Base-by-base conservation (phyloP, 1,140 invertebrate genomes). In the Glomeris maerens region DNA sequence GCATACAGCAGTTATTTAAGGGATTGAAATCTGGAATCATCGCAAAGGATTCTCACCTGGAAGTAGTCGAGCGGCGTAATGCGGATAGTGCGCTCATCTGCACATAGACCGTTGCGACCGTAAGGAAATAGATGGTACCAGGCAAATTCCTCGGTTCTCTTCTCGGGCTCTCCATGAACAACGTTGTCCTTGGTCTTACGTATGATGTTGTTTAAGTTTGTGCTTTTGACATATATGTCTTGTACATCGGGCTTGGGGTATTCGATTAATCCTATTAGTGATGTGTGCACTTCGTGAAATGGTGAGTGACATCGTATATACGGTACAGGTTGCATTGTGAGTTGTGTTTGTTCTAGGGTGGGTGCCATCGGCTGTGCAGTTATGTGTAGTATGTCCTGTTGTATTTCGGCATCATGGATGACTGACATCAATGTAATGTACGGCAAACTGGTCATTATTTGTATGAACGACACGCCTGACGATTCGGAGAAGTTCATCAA, bases 111-210 rank as follows among this genome's bases (percentile, higher is more conserved):
- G 28, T 52, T 52, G 36, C 28, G 38, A 40, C 20, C 48, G 28
- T 50, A 52, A 28, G 51, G 51, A 25, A 53, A 53, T n/a, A 50
- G 40, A 21, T 26, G 39, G 40, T 29, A 53, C 47, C 39, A 53
- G n/a, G 47, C 25, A 23, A 3, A 52, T 31, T 52, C 51, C 50
- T 52, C 52, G 31, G 39, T 49, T 40, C 40, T 53, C 26, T 36
- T 45, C 45, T 52, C 49, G 49, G 39, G 49, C 25, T 25, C 22
- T 17, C 14, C 2, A 53, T 52, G 40, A 29, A 44, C 49, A 20
- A 44, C 50, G 26, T 52, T 53, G 28, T 53, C 20, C 25, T 52
- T 42, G 29, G 38, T 53, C 50, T 53, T 36, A 10, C 31, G 13
- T n/a, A 13, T 36, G 13, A 36, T 36, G 13, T 36, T 36, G 31